phyloP scores from a whole-genome alignment of 2,797 vertebrate genomes.

The Fundulus diaphanus region DNA sequence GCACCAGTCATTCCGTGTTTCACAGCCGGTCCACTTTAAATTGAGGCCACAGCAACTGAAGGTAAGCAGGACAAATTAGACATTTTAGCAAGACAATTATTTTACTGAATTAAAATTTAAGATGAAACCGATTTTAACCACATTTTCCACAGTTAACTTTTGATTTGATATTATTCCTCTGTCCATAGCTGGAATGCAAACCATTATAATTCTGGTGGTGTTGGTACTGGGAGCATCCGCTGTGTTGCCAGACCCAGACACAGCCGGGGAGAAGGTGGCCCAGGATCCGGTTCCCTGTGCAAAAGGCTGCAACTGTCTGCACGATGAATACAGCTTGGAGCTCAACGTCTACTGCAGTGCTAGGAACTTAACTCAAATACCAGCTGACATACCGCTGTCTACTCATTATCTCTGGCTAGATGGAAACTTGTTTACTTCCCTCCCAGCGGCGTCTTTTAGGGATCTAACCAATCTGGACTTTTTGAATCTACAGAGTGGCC shows the following conservation, averaged over 20 bases:
- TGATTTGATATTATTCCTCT: conserved; percentile 25
- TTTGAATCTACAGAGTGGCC: conserved; percentile 91
- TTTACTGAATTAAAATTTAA: not conserved
- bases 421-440: conserved; percentile 85
- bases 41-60: conserved; percentile 56
- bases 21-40: conserved; percentile 48
- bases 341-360: conserved; percentile 92
- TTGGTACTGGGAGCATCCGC: conserved; percentile 76
- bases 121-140: not conserved
- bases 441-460: conserved; percentile 83
- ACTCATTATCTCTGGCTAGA: conserved; percentile 92
- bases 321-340: conserved; percentile 86
- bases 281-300: conserved; percentile 85
- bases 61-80: conserved; percentile 61
- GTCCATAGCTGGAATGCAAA: conserved; percentile 76
- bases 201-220: conserved; percentile 71
- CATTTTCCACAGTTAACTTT: not conserved
- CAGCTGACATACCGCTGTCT: conserved; percentile 78
- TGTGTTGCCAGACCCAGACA: conserved; percentile 71
- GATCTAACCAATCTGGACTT: conserved; percentile 89
- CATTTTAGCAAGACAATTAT: not conserved
- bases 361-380: conserved; percentile 85
- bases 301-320: conserved; percentile 84
- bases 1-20: conserved; percentile 63
- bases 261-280: conserved; percentile 44